Evolutionary conservation across 2,888 invertebrate species (phyloP).

Genomic region (Diloba caeruleocephala): DNA sequence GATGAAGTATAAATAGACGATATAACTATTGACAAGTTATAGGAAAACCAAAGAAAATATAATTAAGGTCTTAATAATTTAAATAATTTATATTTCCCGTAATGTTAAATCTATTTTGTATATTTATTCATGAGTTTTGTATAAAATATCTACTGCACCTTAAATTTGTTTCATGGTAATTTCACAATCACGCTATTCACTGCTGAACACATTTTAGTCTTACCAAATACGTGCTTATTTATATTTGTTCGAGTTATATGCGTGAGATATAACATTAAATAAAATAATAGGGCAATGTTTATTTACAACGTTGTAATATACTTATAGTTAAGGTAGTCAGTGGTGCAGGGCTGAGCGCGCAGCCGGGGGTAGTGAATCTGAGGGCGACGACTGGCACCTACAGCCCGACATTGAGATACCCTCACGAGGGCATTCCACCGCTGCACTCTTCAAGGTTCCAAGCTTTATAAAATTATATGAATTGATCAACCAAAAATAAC

Average conservation of each 20-base stretch:
- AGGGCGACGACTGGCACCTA: constrained; percentile 84
- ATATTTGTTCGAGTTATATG: constrained; percentile 31
- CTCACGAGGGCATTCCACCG: constrained; percentile 85
- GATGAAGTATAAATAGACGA: no score
- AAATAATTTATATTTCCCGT: no score
- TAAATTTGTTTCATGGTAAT: constrained; percentile 6
- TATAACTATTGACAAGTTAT: no score
- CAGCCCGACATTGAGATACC: constrained; percentile 85
- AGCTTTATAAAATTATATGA: constrained; percentile 54
- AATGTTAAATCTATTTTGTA: no score
- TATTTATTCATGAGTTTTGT: no score
- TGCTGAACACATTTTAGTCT: constrained; percentile 13
- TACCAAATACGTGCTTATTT: constrained; percentile 13
- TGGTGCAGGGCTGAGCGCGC: constrained; percentile 65
- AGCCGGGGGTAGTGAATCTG: constrained; percentile 73
- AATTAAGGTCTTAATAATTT: no score
- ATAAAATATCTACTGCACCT: no score
- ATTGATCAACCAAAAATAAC: constrained; percentile 40
- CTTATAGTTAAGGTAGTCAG: constrained; percentile 54
- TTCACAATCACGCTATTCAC: constrained; percentile 22
- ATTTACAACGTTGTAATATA: constrained; percentile 69
- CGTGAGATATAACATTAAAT: constrained; percentile 31
- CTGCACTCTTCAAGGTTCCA: constrained; percentile 77
- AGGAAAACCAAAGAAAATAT: no score
- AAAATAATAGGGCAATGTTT: constrained; percentile 62